These are phyloP conservation scores for Leucoptera coffeella DNA, from an alignment of 2,888 invertebrate genomes.

Conservation along the genomic window DNA sequence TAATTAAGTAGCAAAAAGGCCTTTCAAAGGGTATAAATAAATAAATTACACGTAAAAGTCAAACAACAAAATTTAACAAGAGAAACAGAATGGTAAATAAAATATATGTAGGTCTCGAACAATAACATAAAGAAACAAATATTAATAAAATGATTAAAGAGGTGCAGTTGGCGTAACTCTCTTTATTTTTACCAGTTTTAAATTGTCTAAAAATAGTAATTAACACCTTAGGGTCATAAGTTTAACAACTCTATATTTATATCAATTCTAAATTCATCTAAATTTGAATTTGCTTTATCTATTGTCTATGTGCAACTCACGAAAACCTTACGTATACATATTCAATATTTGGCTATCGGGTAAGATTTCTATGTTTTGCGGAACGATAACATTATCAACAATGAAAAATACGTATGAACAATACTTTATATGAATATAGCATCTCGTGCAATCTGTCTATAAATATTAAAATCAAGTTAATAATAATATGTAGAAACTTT, in stretches of 20 bases:
- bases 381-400: too few relatives aligned
- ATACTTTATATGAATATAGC: too few relatives aligned
- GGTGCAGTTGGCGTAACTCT: conserved; percentile 30
- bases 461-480: too few relatives aligned
- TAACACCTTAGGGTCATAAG: conserved; percentile 49
- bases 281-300: conserved; percentile 42
- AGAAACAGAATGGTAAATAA: too few relatives aligned
- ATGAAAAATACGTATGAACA: too few relatives aligned
- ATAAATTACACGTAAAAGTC: conserved; percentile 1
- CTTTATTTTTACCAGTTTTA: conserved; percentile 52
- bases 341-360: conserved; percentile 43
- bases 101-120: conserved; percentile 6
- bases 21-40: background rate
- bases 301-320: conserved; percentile 47
- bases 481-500: too few relatives aligned
- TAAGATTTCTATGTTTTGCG: too few relatives aligned
- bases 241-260: conserved; percentile 36
- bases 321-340: conserved; percentile 20
- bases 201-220: conserved; percentile 55
- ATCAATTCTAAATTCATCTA: conserved; percentile 38
- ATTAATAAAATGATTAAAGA: conserved; percentile 24
- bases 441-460: too few relatives aligned
- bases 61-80: too few relatives aligned
- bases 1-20: background rate
- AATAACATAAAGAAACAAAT: conserved; percentile 10